phyloP scores from a whole-genome alignment of 1,140 invertebrate genomes.

The Coboldia fuscipes region DNA sequence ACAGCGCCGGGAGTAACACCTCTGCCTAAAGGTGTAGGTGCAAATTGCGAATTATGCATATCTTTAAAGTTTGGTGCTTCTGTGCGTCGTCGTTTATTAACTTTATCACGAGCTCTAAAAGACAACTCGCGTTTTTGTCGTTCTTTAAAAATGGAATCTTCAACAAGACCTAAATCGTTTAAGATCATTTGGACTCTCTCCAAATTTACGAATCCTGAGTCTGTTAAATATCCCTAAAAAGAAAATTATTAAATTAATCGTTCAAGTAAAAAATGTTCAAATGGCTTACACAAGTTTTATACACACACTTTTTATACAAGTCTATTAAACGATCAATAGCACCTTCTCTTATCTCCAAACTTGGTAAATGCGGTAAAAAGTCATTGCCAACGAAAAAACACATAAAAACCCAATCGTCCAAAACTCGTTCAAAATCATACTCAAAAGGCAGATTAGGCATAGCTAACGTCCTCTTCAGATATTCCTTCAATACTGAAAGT shows the following conservation, averaged over 20 bases:
- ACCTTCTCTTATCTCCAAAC: conserved; percentile 92
- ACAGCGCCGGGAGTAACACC: conserved; percentile 20
- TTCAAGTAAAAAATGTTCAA: background rate
- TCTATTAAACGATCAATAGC: conserved; percentile 89
- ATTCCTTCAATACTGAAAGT: conserved; percentile 83
- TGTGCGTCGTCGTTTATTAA: conserved; percentile 31
- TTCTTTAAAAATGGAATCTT: conserved; percentile 95
- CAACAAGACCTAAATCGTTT: conserved; percentile 75
- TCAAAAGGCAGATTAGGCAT: conserved; percentile 89
- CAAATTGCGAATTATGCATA: conserved; percentile 45
- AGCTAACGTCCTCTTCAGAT: conserved; percentile 72
- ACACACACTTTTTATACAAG: conserved; percentile 89
- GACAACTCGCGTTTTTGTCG: conserved; percentile 67
- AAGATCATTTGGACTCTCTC: conserved; percentile 87
- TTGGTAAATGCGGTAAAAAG: conserved; percentile 95
- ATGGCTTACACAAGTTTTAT: conserved; percentile 56
- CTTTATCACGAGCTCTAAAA: conserved; percentile 58
- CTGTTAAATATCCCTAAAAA: conserved; percentile 76
- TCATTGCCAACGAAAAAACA: conserved; percentile 99
- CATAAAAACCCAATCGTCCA: conserved; percentile 99
- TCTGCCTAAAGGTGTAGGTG: conserved; percentile 34
- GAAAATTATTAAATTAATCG: conserved; percentile 5
- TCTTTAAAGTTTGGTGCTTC: conserved; percentile 41
- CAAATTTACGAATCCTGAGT: conserved; percentile 84
- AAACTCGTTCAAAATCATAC: conserved; percentile 64